Conservation (phyloP, 2,797 vertebrate genomes). For the Chanos chanos region DNA sequence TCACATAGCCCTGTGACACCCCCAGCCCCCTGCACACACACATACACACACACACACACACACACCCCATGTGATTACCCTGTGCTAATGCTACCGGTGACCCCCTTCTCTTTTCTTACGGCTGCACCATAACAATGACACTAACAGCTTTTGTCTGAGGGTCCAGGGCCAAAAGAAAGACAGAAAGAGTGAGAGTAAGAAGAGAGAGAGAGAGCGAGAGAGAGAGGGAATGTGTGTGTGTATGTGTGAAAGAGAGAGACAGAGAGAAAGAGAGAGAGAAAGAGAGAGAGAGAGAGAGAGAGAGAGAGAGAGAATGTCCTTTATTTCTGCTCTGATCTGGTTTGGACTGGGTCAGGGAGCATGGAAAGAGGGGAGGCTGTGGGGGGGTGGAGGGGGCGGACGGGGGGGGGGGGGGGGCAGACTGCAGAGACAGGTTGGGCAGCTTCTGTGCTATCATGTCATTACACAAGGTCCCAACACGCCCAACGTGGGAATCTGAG, state of each 20-base stretch:
- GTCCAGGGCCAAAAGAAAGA: conserved; percentile 31
- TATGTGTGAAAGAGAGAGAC: neutral
- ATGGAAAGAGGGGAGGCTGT: conserved; percentile 21
- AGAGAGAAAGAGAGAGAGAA: neutral
- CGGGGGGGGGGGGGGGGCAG: conserved; percentile 36
- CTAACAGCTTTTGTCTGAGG: conserved; percentile 33
- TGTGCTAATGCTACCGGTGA: conserved; percentile 54
- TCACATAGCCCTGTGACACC: neutral
- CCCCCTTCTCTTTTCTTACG: conserved; percentile 52
- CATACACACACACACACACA: conserved; percentile 40
- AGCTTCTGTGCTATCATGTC: conserved; percentile 43
- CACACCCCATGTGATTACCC: conserved; percentile 53
- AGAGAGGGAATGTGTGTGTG: neutral
- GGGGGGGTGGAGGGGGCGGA: conserved; percentile 32
- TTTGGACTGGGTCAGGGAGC: conserved; percentile 26
- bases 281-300: neutral
- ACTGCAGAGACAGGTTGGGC: conserved; percentile 51
- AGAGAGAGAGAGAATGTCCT: conserved; percentile 1
- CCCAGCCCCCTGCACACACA: neutral
- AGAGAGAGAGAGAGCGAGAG: neutral
- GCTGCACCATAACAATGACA: conserved; percentile 38
- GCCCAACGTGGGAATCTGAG: conserved; percentile 48
- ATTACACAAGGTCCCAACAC: conserved; percentile 51
- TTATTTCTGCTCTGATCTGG: neutral
- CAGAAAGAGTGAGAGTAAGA: conserved; percentile 31